Conservation (phyloP, 1,140 invertebrate species). For the Ips typographus region DNA sequence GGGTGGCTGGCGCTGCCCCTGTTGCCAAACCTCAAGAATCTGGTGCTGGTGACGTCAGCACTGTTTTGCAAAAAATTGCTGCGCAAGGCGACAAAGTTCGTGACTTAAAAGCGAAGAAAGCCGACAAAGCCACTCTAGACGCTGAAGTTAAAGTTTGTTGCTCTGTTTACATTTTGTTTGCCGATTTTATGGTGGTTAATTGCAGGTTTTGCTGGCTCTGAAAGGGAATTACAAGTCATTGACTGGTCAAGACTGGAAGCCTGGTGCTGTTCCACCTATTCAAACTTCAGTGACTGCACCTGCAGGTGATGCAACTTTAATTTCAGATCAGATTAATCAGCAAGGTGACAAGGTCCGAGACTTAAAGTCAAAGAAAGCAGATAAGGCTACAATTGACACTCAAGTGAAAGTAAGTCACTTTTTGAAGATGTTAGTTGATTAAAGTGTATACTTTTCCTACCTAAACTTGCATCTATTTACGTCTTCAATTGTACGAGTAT, state of each 20-base stretch:
- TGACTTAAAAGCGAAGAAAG: conserved; percentile 66
- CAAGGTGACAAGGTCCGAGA: conserved; percentile 73
- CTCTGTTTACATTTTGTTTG: no score
- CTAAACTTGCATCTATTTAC: neutral
- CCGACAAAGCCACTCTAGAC: conserved; percentile 61
- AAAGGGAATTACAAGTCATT: conserved; percentile 79
- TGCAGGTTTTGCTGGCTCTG: conserved; percentile 67
- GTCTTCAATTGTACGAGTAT: conserved; percentile 52
- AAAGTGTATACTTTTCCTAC: no score
- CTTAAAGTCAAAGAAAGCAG: conserved; percentile 66
- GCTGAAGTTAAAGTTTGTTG: conserved; percentile 59
- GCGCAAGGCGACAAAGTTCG: conserved; percentile 72
- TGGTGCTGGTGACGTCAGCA: conserved; percentile 50
- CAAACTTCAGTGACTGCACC: conserved; percentile 47
- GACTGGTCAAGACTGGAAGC: conserved; percentile 47
- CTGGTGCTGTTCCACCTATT: conserved; percentile 58
- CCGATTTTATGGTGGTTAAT: neutral
- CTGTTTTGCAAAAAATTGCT: conserved; percentile 54
- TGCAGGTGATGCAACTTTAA: conserved; percentile 40
- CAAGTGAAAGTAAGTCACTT: conserved; percentile 58
- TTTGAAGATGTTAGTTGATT: no score
- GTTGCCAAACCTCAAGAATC: conserved; percentile 49
- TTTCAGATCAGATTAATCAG: conserved; percentile 55
- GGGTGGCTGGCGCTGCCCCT: conserved; percentile 60
- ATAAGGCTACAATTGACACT: conserved; percentile 59